A percentile compares a stretch with the other conserved stretches of the same genome.
Evolutionary conservation across 2,797 vertebrate genomes (phyloP).

Genomic region (Artibeus jamaicensis): DNA sequence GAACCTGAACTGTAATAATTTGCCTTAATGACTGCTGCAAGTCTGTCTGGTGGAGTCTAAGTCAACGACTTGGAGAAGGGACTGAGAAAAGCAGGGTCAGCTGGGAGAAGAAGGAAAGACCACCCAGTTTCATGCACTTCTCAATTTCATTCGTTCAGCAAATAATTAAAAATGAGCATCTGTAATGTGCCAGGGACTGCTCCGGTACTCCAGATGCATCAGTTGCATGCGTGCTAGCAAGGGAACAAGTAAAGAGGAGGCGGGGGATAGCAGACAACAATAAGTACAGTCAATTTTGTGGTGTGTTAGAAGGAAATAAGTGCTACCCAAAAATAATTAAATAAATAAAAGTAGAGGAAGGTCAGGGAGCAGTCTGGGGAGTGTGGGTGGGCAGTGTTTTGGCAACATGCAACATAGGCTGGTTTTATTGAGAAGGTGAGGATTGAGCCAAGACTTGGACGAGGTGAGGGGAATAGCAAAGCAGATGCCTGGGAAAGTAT

Average conservation of each 20-base stretch:
- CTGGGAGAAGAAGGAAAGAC: background rate
- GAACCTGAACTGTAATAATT: background rate
- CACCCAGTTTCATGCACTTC: background rate
- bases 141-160: constrained; percentile 25
- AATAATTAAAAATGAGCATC: background rate
- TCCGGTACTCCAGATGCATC: background rate
- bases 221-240: background rate
- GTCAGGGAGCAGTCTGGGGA: background rate
- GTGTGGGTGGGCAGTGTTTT: background rate
- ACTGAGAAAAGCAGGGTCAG: background rate
- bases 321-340: background rate
- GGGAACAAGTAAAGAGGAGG: background rate
- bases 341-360: background rate
- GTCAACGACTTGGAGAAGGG: background rate
- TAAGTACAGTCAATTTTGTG: background rate
- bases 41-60: background rate
- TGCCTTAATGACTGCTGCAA: background rate
- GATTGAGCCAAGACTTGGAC: background rate
- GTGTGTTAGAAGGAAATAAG: background rate
- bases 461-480: background rate
- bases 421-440: background rate
- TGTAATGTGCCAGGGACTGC: background rate
- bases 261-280: background rate
- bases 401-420: background rate
- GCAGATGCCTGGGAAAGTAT: background rate